Evolutionary conservation across 1,140 invertebrate genomes (phyloP).

Genomic region (Formica selysi): DNA sequence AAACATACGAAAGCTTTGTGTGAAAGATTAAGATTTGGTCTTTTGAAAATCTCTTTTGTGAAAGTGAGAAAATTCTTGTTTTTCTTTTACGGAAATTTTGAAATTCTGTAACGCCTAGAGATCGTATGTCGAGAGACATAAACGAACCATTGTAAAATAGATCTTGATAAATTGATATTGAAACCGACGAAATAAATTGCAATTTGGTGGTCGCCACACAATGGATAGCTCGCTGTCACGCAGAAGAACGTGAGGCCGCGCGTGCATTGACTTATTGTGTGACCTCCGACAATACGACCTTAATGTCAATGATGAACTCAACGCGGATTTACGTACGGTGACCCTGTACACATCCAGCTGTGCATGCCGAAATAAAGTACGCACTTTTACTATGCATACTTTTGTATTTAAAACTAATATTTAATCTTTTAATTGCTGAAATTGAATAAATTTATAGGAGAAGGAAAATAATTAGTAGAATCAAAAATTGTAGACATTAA

Average conservation of each 20-base stretch:
- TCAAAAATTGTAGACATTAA: not conserved
- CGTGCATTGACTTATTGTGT: conserved; percentile 52
- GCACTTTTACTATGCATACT: not conserved
- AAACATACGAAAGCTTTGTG: not conserved
- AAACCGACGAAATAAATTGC: conserved; percentile 14
- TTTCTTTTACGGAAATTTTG: not conserved
- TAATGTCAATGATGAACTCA: conserved; percentile 55
- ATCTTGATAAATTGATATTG: not conserved
- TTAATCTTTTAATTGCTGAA: not conserved
- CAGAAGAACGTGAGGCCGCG: conserved; percentile 21
- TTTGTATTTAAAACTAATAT: not conserved
- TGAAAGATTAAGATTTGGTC: not conserved
- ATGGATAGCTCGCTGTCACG: conserved; percentile 18
- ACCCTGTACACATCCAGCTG: not conserved
- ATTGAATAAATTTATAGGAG: not conserved
- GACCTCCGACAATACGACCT: conserved; percentile 61
- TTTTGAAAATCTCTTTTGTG: not conserved
- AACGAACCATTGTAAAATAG: not conserved
- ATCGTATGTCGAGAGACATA: not conserved
- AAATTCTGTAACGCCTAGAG: not conserved
- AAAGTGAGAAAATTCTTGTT: too few species aligned
- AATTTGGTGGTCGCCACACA: conserved; percentile 33
- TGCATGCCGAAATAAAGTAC: conserved; percentile 17
- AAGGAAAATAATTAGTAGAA: not conserved
- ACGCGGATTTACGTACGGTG: conserved; percentile 17